phyloP scores from a whole-genome alignment of 1,140 invertebrate species.

The Asbolus verrucosus region DNA sequence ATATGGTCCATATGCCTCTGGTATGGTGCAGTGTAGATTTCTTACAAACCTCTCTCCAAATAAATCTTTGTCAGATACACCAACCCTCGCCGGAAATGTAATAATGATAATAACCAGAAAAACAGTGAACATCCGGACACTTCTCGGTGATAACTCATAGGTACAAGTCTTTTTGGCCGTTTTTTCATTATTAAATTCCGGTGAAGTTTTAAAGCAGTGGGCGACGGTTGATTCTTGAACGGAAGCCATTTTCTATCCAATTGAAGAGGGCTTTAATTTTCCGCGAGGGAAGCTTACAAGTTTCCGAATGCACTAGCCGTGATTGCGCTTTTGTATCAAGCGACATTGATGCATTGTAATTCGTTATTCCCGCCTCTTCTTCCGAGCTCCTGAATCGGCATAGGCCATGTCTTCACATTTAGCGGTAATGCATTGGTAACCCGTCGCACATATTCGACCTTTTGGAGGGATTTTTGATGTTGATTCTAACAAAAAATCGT shows the following conservation, averaged over 20 bases:
- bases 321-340: constrained; percentile 42
- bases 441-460: constrained; percentile 7
- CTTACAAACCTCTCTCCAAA: constrained; percentile 27
- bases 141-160: constrained; percentile 22
- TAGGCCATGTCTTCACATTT: constrained; percentile 5
- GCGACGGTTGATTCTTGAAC: too few relatives aligned
- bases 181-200: too few relatives aligned
- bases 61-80: constrained; percentile 34
- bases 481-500: too few relatives aligned
- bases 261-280: constrained; percentile 5
- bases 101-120: constrained; percentile 37
- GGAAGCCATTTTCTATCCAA: not conserved
- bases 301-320: constrained; percentile 29
- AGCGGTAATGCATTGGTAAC: not conserved
- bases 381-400: not conserved
- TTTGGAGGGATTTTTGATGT: not conserved
- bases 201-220: not conserved
- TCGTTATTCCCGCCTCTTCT: constrained; percentile 40
- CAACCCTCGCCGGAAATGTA: constrained; percentile 23
- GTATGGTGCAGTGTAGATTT: constrained; percentile 15
- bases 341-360: constrained; percentile 42
- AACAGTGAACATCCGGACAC: constrained; percentile 24
- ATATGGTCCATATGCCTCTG: not conserved
- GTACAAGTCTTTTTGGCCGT: too few relatives aligned
- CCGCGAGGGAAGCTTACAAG: constrained; percentile 11